Conservation (phyloP, 2,797 vertebrate genomes). For the Spinus olivaceus region DNA sequence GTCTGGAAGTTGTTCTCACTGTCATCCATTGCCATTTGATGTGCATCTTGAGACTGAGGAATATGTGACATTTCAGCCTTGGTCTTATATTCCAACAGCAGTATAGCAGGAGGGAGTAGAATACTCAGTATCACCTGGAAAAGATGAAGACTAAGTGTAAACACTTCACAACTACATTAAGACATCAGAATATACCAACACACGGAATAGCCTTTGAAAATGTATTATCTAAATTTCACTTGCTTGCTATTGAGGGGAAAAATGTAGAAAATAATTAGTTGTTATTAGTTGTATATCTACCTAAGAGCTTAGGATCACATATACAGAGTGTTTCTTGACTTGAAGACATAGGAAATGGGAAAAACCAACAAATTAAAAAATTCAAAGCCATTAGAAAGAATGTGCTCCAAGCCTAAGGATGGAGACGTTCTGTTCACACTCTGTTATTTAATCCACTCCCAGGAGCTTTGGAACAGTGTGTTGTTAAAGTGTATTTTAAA, state of each 20-base stretch:
- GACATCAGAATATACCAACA: background rate
- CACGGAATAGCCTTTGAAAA: background rate
- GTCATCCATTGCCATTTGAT: conserved; percentile 98
- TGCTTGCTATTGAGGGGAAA: background rate
- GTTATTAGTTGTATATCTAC: background rate
- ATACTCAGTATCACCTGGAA: conserved; percentile 96
- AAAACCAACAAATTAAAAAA: background rate
- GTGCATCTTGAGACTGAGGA: conserved; percentile 96
- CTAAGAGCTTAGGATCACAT: background rate
- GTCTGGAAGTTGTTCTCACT: conserved; percentile 95
- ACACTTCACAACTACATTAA: background rate
- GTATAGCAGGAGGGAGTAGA: conserved; percentile 92
- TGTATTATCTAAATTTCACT: background rate
- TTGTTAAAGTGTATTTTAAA: background rate
- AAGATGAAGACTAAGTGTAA: conserved; percentile 9
- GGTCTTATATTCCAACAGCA: conserved; percentile 96
- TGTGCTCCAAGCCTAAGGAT: background rate
- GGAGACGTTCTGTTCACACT: background rate
- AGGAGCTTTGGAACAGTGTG: background rate
- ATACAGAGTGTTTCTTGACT: background rate
- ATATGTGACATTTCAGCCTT: conserved; percentile 99
- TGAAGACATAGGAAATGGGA: background rate
- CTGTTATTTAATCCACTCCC: background rate
- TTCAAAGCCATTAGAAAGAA: background rate
- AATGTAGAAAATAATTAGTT: background rate